Conservation (phyloP, 2,113 vertebrate genomes). For the Hemiprocne comata region DNA sequence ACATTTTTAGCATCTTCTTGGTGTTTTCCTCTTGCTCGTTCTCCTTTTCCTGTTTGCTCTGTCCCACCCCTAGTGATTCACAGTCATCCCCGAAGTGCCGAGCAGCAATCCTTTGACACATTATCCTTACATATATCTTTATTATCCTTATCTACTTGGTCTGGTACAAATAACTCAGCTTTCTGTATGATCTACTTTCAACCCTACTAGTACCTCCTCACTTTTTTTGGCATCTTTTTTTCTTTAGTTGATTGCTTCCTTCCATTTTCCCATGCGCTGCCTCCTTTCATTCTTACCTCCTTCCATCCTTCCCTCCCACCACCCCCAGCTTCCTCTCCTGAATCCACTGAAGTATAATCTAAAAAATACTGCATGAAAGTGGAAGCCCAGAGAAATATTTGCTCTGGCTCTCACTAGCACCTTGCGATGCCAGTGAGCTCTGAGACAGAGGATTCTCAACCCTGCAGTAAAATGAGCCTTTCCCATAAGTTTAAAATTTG, state of each 20-base stretch:
- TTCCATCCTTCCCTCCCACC: not conserved
- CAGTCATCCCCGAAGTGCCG: too few relatives aligned
- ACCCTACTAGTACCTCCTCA: not conserved
- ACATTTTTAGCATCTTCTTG: too few relatives aligned
- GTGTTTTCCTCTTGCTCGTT: too few relatives aligned
- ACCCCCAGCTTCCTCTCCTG: constrained; percentile 53
- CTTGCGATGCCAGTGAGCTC: constrained; percentile 36
- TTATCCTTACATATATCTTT: not conserved
- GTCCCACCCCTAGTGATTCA: too few relatives aligned
- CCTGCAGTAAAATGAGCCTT: constrained; percentile 38
- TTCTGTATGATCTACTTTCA: not conserved
- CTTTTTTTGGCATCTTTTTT: not conserved
- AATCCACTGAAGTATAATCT: constrained; percentile 52
- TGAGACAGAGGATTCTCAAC: constrained; percentile 42
- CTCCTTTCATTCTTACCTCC: constrained; percentile 15
- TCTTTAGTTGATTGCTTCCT: not conserved
- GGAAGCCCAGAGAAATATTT: constrained; percentile 55
- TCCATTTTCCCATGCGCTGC: not conserved
- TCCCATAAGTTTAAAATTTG: constrained; percentile 41
- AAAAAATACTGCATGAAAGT: constrained; percentile 43
- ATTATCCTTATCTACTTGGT: not conserved
- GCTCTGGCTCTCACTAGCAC: constrained; percentile 3
- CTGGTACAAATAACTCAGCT: not conserved
- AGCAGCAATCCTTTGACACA: not conserved
- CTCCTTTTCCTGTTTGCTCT: too few relatives aligned